These are phyloP conservation scores for Tenthredo scrophulariae DNA, from an alignment of 2,888 invertebrate species.

Conservation along the genomic window DNA sequence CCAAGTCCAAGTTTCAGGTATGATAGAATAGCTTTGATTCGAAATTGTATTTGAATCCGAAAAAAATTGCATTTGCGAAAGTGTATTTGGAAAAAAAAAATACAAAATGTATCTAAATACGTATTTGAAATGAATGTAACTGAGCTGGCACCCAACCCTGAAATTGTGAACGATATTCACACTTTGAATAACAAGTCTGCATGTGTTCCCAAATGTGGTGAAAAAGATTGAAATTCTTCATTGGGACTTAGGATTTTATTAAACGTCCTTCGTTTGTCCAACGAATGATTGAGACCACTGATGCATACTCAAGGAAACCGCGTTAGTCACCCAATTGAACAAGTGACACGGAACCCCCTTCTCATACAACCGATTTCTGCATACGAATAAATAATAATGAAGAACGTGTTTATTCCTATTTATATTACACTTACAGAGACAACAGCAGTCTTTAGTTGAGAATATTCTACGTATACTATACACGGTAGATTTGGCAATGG, in stretches of 20 bases:
- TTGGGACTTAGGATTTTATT: background rate
- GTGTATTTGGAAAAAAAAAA: background rate
- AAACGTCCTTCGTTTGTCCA: conserved; percentile 10
- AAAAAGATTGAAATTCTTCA: too few relatives aligned
- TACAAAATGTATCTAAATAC: background rate
- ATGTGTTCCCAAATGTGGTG: background rate
- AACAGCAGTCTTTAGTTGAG: background rate
- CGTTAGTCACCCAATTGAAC: background rate
- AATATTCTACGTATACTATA: background rate
- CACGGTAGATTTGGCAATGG: conserved; percentile 5
- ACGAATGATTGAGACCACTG: background rate
- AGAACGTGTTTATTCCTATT: background rate
- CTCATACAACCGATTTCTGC: background rate
- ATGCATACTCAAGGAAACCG: background rate
- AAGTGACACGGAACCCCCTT: background rate
- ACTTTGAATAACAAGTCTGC: background rate
- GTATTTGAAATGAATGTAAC: background rate
- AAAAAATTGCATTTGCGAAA: background rate
- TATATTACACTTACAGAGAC: background rate
- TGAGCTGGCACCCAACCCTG: background rate
- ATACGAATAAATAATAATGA: background rate
- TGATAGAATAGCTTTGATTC: too few relatives aligned
- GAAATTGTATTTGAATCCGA: background rate
- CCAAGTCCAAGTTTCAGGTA: too few relatives aligned
- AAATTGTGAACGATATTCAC: background rate